phyloP scores from a whole-genome alignment of 2,797 vertebrate species.

The Manis crassicaudata region DNA sequence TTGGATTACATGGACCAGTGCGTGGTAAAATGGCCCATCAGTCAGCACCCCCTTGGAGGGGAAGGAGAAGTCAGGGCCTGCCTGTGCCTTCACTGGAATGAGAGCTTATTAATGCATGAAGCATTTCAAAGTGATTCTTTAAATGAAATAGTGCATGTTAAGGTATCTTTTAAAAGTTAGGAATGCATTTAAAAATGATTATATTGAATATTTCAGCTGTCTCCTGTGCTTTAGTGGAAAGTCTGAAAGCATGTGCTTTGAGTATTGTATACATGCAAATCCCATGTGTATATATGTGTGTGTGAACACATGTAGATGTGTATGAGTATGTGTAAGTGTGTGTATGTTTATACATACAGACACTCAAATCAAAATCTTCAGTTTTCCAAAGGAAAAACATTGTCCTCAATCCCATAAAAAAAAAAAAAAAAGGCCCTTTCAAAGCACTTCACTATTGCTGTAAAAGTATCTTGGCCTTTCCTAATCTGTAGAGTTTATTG shows the following conservation, averaged over 20 bases:
- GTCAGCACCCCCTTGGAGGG: not conserved
- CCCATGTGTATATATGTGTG: not conserved
- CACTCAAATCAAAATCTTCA: not conserved
- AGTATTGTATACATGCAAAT: not conserved
- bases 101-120: not conserved
- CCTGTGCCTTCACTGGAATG: not conserved
- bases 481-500: constrained; percentile 13
- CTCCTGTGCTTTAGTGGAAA: not conserved
- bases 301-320: not conserved
- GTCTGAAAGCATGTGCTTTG: not conserved
- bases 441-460: not conserved
- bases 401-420: constrained; percentile 13
- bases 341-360: fast-evolving
- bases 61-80: not conserved
- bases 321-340: not conserved
- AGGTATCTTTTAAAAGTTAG: not conserved
- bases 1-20: not conserved
- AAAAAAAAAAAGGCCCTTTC: not conserved
- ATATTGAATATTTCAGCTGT: not conserved
- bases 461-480: not conserved
- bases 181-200: not conserved
- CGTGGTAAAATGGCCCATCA: not conserved
- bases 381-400: not conserved
- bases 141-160: not conserved
- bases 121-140: constrained; percentile 7